phyloP scores from a whole-genome alignment of 1,140 invertebrate species.

The Habropoda laboriosa region DNA sequence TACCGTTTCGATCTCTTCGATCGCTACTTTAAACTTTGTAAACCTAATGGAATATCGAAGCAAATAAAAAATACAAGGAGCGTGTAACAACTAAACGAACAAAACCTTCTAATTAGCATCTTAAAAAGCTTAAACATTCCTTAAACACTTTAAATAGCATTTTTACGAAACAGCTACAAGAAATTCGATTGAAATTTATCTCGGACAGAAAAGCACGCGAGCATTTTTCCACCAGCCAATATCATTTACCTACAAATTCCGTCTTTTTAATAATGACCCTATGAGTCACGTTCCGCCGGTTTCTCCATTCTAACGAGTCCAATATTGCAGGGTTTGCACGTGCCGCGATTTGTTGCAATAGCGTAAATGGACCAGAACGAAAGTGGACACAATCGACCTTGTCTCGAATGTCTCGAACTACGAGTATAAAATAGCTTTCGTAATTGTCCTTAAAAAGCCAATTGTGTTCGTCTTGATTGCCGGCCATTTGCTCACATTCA shows the following conservation, averaged over 20 bases:
- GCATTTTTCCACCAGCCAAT: no score
- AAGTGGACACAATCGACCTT: neutral
- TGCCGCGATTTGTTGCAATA: neutral
- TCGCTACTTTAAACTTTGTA: no score
- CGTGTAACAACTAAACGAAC: no score
- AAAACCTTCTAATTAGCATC: no score
- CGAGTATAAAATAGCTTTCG: neutral
- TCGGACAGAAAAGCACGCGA: no score
- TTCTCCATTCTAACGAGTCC: neutral
- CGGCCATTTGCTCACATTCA: neutral
- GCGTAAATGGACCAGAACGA: conserved; percentile 1
- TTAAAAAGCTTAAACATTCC: no score
- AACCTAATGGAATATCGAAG: no score
- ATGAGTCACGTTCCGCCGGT: neutral
- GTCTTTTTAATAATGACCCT: neutral
- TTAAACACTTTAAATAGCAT: no score
- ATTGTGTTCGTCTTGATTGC: neutral
- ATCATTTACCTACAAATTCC: neutral
- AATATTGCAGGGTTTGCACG: neutral
- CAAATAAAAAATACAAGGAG: no score
- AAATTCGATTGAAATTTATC: no score
- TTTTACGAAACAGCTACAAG: no score
- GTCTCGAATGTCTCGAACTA: neutral
- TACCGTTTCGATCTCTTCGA: no score
- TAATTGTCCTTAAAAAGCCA: neutral